These are phyloP conservation scores for Pica pica DNA, from an alignment of 2,113 vertebrate genomes.

Conservation along the genomic window DNA sequence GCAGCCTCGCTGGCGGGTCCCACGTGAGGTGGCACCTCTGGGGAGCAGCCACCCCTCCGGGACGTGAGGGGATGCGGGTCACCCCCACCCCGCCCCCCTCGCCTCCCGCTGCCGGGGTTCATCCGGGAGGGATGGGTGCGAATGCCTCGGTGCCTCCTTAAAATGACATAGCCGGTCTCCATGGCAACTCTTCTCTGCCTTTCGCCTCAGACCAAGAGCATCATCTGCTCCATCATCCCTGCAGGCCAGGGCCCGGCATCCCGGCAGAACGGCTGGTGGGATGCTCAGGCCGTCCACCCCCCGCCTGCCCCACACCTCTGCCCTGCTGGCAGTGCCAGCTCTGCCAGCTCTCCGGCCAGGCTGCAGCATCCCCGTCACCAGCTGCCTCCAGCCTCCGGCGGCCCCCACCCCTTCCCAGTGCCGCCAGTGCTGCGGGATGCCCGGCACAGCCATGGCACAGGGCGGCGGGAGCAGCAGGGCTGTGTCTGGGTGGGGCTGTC, in stretches of 20 bases:
- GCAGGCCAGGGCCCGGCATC: not conserved
- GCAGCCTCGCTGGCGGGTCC: fast-evolving
- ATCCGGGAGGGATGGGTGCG: not conserved
- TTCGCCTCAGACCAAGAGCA: conserved; percentile 57
- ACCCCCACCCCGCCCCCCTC: fast-evolving
- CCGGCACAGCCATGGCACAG: fast-evolving
- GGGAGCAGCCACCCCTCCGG: not conserved
- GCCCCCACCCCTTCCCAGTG: not conserved
- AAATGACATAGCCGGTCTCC: conserved; percentile 57
- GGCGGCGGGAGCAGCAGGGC: not conserved
- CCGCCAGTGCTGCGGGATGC: fast-evolving
- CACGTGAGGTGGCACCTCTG: fast-evolving
- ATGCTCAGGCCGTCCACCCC: fast-evolving
- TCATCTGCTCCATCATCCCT: conserved; percentile 50
- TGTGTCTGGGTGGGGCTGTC: no score
- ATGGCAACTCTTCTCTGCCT: conserved; percentile 65
- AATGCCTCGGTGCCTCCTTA: conserved; percentile 26
- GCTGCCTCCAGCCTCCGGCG: not conserved
- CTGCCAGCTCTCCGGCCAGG: fast-evolving
- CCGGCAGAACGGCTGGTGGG: not conserved
- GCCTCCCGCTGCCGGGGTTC: not conserved
- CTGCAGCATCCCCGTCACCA: no score
- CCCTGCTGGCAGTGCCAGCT: not conserved
- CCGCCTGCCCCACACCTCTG: fast-evolving
- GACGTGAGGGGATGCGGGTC: not conserved